These are phyloP conservation scores for Yponomeuta malinellus DNA, from an alignment of 2,888 invertebrate genomes.

Conservation along the genomic window DNA sequence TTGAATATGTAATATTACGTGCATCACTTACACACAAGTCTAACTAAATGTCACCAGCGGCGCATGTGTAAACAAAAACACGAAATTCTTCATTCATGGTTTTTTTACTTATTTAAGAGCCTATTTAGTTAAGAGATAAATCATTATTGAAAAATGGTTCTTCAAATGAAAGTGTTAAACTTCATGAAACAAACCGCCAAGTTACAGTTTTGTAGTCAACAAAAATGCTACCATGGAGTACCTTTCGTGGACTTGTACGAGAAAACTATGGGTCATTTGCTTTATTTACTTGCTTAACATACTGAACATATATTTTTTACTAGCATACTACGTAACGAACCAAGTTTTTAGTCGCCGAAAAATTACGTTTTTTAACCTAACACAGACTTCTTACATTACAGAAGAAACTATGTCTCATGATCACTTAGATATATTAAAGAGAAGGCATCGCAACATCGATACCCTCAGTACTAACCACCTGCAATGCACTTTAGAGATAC, in stretches of 20 bases:
- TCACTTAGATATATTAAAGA: conserved; percentile 36
- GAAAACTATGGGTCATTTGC: conserved; percentile 46
- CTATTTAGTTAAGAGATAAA: too few species aligned
- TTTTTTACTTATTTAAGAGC: too few species aligned
- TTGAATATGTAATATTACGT: too few species aligned
- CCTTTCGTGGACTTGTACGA: conserved; percentile 53
- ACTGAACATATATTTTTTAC: background rate
- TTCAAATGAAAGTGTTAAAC: background rate
- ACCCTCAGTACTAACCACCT: conserved; percentile 42
- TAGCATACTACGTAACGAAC: conserved; percentile 2
- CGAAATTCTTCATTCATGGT: too few species aligned
- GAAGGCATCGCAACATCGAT: conserved; percentile 52
- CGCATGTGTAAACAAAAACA: too few species aligned
- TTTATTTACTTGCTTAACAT: background rate
- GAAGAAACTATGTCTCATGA: conserved; percentile 39
- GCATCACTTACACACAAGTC: too few species aligned
- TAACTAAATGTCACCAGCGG: too few species aligned
- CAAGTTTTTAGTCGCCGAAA: conserved; percentile 4
- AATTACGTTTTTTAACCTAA: background rate
- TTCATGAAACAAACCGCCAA: conserved; percentile 6
- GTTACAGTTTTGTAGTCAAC: background rate
- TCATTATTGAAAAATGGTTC: background rate
- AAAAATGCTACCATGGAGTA: conserved; percentile 30
- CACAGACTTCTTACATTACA: conserved; percentile 25
- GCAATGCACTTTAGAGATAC: conserved; percentile 46